Conservation (phyloP, 2,888 invertebrate genomes). For the Galerucella nymphaeae region DNA sequence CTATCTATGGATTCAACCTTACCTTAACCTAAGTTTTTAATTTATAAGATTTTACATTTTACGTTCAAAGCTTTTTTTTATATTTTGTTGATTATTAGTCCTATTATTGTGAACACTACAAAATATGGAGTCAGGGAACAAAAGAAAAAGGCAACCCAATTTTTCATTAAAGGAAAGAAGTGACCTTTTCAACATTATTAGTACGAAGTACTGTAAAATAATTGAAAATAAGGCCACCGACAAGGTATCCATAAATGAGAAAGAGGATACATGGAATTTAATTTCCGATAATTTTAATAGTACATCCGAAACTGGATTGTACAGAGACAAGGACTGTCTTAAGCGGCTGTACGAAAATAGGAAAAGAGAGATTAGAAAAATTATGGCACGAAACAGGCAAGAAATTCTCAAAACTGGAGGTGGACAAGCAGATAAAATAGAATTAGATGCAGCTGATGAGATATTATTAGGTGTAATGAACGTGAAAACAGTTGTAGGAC, state of each 20-base stretch:
- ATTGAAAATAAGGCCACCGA: slow-evolving; percentile 23
- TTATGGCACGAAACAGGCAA: neutral
- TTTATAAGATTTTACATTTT: no score
- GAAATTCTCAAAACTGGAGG: neutral
- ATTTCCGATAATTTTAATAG: neutral
- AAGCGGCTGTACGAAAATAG: slow-evolving; percentile 7
- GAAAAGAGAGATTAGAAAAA: slow-evolving; percentile 2
- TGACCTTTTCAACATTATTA: slow-evolving; percentile 2
- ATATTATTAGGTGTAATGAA: slow-evolving; percentile 8
- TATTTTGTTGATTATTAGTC: no score
- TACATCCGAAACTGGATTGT: neutral
- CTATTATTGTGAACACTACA: no score
- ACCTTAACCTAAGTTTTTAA: no score
- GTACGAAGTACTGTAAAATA: neutral
- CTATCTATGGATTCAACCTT: no score
- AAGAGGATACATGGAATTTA: slow-evolving; percentile 2
- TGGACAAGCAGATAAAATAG: neutral
- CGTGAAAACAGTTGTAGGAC: slow-evolving; percentile 1
- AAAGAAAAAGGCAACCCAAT: slow-evolving; percentile 53
- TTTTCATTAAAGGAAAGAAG: slow-evolving; percentile 3
- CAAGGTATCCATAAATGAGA: neutral
- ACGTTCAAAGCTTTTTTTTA: no score
- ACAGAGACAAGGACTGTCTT: neutral
- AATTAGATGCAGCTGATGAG: neutral
- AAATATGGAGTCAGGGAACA: no score